Percentiles rank a stretch among this genome's conserved stretches.
phyloP scores from a whole-genome alignment of 2,797 vertebrate species.

The Heterohyrax brucei region DNA sequence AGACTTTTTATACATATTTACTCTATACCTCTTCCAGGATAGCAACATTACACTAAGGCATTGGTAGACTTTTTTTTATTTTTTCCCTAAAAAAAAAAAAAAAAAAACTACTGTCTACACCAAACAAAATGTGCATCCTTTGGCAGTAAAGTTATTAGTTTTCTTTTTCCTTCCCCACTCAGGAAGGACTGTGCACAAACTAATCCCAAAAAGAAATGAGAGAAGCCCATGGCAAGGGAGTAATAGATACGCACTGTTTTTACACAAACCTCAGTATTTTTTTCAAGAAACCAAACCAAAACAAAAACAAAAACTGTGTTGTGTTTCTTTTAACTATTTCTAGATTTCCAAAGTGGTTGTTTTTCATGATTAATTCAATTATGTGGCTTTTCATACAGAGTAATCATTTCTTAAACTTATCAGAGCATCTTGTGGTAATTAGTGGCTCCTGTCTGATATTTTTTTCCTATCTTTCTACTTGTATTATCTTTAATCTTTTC shows the following conservation, averaged over 20 bases:
- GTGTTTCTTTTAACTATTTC: neutral
- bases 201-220: neutral
- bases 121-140: neutral
- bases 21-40: neutral
- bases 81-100: too few relatives aligned
- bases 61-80: neutral
- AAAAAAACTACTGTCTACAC: neutral
- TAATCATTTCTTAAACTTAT: neutral
- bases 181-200: neutral
- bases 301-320: neutral
- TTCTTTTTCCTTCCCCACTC: neutral
- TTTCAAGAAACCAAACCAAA: neutral
- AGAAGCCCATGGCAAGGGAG: neutral
- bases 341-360: neutral
- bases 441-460: neutral
- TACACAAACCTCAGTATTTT: neutral
- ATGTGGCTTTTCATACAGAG: neutral
- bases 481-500: neutral
- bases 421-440: neutral
- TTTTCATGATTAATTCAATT: neutral
- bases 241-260: neutral
- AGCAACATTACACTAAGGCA: neutral
- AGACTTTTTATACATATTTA: neutral
- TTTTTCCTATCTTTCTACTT: neutral
- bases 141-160: neutral